Evolutionary conservation across 2,888 invertebrate species (phyloP).

Genomic region (Cryptus viduatorius): DNA sequence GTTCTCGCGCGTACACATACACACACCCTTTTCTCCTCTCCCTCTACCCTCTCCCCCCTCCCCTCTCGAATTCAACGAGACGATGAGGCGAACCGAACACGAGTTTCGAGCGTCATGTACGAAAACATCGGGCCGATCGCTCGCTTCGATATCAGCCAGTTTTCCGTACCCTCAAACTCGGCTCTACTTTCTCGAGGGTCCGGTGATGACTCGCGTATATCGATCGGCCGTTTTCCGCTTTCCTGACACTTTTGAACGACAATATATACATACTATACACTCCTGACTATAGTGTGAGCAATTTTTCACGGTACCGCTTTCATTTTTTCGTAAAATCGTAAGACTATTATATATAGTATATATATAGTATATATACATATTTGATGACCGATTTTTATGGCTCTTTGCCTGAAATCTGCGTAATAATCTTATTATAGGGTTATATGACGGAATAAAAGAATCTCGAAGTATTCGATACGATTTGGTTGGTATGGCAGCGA

Average conservation of each 20-base stretch:
- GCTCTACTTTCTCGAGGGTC: constrained; percentile 32
- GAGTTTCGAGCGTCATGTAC: constrained; percentile 59
- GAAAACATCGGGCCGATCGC: constrained; percentile 63
- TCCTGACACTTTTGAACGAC: constrained; percentile 46
- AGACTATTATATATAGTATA: neutral
- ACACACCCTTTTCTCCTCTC: no score
- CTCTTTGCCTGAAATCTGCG: constrained; percentile 7
- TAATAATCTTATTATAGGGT: constrained; percentile 30
- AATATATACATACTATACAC: constrained; percentile 5
- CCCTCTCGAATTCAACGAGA: constrained; percentile 55
- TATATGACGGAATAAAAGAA: constrained; percentile 33
- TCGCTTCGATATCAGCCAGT: constrained; percentile 65
- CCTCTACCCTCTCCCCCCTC: neutral
- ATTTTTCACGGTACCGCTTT: constrained; percentile 9
- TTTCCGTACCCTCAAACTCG: constrained; percentile 52
- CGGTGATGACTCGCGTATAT: constrained; percentile 62
- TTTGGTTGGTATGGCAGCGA: neutral
- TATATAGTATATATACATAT: neutral
- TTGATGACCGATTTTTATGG: constrained; percentile 51
- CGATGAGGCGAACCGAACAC: constrained; percentile 46
- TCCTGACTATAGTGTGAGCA: constrained; percentile 10
- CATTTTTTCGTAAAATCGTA: constrained; percentile 42
- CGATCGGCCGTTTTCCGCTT: constrained; percentile 60
- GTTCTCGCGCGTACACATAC: neutral
- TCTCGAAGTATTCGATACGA: constrained; percentile 5